Base-by-base conservation (phyloP, 2,113 vertebrate genomes). In the Alaudala cheleensis region DNA sequence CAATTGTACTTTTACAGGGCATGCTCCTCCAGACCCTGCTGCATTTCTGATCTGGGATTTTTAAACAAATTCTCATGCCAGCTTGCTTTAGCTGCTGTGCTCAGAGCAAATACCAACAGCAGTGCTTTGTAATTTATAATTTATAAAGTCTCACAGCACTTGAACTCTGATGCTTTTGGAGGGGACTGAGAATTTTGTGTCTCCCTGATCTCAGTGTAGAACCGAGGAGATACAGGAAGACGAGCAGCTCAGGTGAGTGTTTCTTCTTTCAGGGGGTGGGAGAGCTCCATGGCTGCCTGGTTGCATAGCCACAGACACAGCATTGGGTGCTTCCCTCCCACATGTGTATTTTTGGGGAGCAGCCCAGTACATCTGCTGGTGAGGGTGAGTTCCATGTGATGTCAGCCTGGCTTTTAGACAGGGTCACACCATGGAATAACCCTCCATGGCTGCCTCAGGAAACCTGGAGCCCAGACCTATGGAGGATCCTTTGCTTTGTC, bases 281-380 rank as follows among this genome's bases (percentile, higher is more conserved):
- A 54, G 54, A 70, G 64, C 47, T 78, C 39, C 0, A 1, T 40
- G 70, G 45, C 81, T 22, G 39, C 42, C 29, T 11, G 18, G 6
- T 61, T 8, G 28, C 0, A 2, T 58, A 60, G 42, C 34, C 6
- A 0, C 4, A 25, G 53, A 51, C 56, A 2, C 5, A 3, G 6
- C 2, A 0, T 10, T 29, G 53, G 18, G 28, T 18, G 5, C 60
- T 72, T 81, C 50, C n/a, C 25, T 72, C 54, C 50, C 23, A 49
- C 1, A 1, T 0, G 0, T 15, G 53, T 66, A 0, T 45, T 65
- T 92, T 18, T 77, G 74, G 40, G 40, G 78, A 77, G 73, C 5
- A 19, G 7, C 51, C 65, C 60, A 25, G 34, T 73, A 67, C 3
- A 2, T 58, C 39, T 50, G 5, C n/a, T 51, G 39, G 26, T 3